A percentile compares a stretch with the other conserved stretches of the same genome.
Conservation (phyloP, 2,797 vertebrate species). For the Anas georgica region DNA sequence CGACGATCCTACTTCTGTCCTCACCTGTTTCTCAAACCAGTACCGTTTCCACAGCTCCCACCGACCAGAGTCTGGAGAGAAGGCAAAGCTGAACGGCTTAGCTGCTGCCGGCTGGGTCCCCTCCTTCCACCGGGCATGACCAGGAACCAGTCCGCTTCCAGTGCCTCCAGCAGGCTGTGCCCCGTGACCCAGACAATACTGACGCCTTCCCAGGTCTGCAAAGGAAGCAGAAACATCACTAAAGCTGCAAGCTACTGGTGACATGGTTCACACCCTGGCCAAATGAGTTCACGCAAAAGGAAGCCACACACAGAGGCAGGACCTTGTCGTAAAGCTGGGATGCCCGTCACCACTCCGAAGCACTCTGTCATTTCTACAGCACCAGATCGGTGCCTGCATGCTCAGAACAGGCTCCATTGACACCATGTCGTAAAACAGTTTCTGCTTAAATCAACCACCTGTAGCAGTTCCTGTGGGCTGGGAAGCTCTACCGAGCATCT, state of each 20-base stretch:
- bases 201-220: constrained; percentile 75
- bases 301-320: neutral
- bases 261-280: neutral
- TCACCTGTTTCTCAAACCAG: constrained; percentile 93
- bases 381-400: neutral
- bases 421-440: neutral
- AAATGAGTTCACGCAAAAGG: neutral
- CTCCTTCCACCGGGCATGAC: constrained; percentile 99
- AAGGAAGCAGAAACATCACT: constrained; percentile 12
- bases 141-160: constrained; percentile 83
- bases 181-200: constrained; percentile 78
- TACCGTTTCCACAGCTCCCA: constrained; percentile 90
- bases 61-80: constrained; percentile 97
- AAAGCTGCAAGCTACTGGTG: neutral
- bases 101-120: constrained; percentile 99
- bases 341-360: neutral
- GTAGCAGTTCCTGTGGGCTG: neutral
- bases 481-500: neutral
- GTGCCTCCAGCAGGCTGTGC: constrained; percentile 79
- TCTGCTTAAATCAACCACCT: neutral
- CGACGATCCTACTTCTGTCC: neutral
- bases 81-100: constrained; percentile 96
- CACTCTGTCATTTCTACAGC: neutral
- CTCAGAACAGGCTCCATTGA: neutral
- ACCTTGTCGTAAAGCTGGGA: neutral